Evolutionary conservation across 2,797 vertebrate species (phyloP).

Genomic region (Etheostoma nigrum): DNA sequence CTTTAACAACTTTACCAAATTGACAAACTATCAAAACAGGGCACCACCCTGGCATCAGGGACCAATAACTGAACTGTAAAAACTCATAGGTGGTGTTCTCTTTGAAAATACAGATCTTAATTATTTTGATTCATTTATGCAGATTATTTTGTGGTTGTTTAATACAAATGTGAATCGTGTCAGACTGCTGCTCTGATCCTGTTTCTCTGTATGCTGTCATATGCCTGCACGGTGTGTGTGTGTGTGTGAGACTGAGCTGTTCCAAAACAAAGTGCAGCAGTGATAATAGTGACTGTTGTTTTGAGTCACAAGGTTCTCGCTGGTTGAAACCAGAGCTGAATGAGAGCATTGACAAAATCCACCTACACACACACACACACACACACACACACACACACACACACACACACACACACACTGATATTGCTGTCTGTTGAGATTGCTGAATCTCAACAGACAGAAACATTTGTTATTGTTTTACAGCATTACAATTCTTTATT

Average conservation of each 20-base stretch:
- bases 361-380: slow-evolving; percentile 58
- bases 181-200: slow-evolving; percentile 2
- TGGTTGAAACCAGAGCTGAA: slow-evolving; percentile 66
- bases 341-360: slow-evolving; percentile 72
- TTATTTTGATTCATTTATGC: neutral
- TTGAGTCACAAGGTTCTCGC: slow-evolving; percentile 75
- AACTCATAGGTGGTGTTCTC: too few relatives aligned
- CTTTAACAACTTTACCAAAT: too few relatives aligned
- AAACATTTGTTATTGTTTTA: slow-evolving; percentile 13
- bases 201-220: neutral
- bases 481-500: neutral
- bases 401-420: slow-evolving; percentile 38
- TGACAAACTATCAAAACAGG: too few relatives aligned
- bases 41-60: too few relatives aligned
- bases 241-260: slow-evolving; percentile 15
- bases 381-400: slow-evolving; percentile 36
- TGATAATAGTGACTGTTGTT: slow-evolving; percentile 76
- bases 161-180: slow-evolving; percentile 7
- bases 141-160: neutral
- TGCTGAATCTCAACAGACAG: slow-evolving; percentile 1
- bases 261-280: slow-evolving; percentile 61
- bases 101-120: too few relatives aligned
- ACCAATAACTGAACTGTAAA: too few relatives aligned
- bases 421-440: slow-evolving; percentile 55
- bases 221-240: slow-evolving; percentile 19